Evolutionary conservation across 2,113 vertebrate genomes (phyloP), one percentile per base, ranked within the genome.

Genomic region (Anoplopoma fimbria): DNA sequence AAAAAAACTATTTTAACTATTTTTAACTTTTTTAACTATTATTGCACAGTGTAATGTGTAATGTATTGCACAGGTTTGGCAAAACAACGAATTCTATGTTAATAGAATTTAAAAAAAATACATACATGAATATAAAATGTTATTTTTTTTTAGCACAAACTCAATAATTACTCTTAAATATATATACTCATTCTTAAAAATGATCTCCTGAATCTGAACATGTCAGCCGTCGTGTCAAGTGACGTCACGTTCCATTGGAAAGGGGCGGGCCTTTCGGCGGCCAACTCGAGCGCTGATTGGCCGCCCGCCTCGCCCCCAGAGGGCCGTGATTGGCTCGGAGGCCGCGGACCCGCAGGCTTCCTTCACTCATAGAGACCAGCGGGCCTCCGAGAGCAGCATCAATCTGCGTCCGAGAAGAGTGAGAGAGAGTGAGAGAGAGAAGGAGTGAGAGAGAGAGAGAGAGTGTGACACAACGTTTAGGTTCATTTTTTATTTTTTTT

Each of bases 341-440:
- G 85, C 82, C 86, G 85, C 88, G 80, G 93, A 93, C 91, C 95
- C 90, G 92, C 94, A 95, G 88, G 94, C 89, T 93, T 92, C 88
- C 95, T 88, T 91, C 93, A 94, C 95, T 96, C 96, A 91, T 96
- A 97, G 95, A 93, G 89, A 91, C 94, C 87, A 93, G 93, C 93
- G 93, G 94, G 95, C 95, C 95, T 89, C 89, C 81, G 93, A 95
- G 93, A 9, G 94, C 94, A 94, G 95, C 96, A 94, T 96, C 96
- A 96, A 96, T 96, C 96, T 96, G 91, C 94, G 94, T 94, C 96
- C 93, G 95, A 93, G 49, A 53, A 60, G 57, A 60, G 90, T 88
- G 79, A 95, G 29, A 87, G 92, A 60, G n/a, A 10, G 9, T 2
- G 14, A 93, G 92, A 91, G 51, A n/a, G 0, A 29, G 9, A 9